Conservation (phyloP, 2,888 invertebrate species). For the Agrotis exclamationis region DNA sequence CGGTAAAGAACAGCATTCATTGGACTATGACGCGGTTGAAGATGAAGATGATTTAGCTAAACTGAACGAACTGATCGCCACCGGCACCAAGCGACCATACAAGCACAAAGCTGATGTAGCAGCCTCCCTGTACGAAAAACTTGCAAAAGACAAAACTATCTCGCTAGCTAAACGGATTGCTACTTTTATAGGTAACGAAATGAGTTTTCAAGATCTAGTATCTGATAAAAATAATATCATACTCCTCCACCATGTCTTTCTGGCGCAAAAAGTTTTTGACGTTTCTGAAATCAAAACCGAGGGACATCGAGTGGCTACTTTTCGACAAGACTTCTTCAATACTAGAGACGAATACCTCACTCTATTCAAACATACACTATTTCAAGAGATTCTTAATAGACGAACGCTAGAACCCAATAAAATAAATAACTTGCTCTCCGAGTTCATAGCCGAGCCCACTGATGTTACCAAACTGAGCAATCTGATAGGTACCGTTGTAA, state of each 20-base stretch:
- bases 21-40: background rate
- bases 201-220: slow-evolving; percentile 24
- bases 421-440: background rate
- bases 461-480: slow-evolving; percentile 25
- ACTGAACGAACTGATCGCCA: slow-evolving; percentile 40
- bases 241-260: slow-evolving; percentile 44
- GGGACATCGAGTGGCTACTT: slow-evolving; percentile 27
- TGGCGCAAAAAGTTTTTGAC: slow-evolving; percentile 37
- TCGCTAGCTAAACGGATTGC: slow-evolving; percentile 32
- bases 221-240: slow-evolving; percentile 22
- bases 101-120: too few species aligned
- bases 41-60: slow-evolving; percentile 7
- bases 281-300: slow-evolving; percentile 28
- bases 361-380: slow-evolving; percentile 36
- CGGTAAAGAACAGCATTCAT: slow-evolving; percentile 21
- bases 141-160: too few species aligned
- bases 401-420: background rate
- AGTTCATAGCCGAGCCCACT: background rate
- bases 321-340: slow-evolving; percentile 42
- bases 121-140: too few species aligned
- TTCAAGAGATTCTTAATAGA: slow-evolving; percentile 3
- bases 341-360: slow-evolving; percentile 21
- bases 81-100: slow-evolving; percentile 3
- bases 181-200: background rate
- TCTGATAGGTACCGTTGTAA: slow-evolving; percentile 42